These are phyloP conservation scores for Thamnophis sirtalis DNA, from an alignment of 2,113 vertebrate genomes.

Conservation along the genomic window DNA sequence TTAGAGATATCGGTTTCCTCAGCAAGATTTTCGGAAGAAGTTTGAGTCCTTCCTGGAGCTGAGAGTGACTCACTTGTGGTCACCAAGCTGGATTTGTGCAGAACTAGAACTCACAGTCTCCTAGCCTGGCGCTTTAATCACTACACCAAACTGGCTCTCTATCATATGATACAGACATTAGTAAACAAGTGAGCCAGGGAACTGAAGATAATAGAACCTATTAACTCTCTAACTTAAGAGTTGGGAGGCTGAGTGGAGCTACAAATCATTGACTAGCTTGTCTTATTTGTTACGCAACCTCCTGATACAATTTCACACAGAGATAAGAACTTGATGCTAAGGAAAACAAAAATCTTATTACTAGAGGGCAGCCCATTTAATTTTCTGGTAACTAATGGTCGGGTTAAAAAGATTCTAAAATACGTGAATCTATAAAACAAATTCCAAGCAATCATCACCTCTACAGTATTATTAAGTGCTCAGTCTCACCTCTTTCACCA, in stretches of 20 bases:
- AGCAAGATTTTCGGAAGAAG: neutral
- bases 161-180: neutral
- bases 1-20: neutral
- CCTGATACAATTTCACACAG: neutral
- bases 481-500: conserved; percentile 92
- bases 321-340: neutral
- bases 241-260: neutral
- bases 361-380: neutral
- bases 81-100: neutral
- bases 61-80: neutral
- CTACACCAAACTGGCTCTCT: neutral
- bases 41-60: neutral
- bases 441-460: neutral
- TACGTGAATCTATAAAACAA: conserved; percentile 8
- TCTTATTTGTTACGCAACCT: neutral
- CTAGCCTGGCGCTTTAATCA: neutral
- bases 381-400: neutral
- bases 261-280: neutral
- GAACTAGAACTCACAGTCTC: neutral
- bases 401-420: neutral
- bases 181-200: neutral
- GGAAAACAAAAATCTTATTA: neutral
- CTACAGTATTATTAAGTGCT: neutral
- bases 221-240: neutral
- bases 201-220: neutral